These are phyloP conservation scores for Brenthis hecate DNA, from an alignment of 2,888 invertebrate species.

Conservation along the genomic window DNA sequence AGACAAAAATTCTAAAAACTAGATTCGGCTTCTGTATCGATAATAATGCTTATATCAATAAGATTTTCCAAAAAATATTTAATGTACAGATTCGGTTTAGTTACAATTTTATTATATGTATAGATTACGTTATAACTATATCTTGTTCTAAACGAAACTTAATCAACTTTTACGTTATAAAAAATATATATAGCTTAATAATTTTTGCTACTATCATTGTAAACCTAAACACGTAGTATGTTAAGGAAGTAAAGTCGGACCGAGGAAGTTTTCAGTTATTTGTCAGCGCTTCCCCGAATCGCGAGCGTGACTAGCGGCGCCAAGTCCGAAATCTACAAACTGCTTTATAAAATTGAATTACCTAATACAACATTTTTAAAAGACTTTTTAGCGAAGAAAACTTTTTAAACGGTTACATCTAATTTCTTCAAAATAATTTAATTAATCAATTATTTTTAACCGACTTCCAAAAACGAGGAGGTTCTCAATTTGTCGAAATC, in stretches of 20 bases:
- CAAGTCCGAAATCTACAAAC: conserved; percentile 10
- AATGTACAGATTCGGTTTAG: no score
- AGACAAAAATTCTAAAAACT: no score
- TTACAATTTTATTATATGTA: no score
- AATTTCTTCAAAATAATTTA: neutral
- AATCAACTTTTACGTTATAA: neutral
- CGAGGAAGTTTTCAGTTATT: conserved; percentile 28
- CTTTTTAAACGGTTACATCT: neutral
- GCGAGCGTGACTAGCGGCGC: conserved; percentile 22
- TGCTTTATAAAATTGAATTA: conserved; percentile 16
- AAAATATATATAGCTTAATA: neutral
- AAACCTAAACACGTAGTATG: conserved; percentile 23
- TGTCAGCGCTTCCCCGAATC: conserved; percentile 21
- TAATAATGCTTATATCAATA: no score
- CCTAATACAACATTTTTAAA: conserved; percentile 7
- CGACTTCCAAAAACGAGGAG: no score
- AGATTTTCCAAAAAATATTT: no score
- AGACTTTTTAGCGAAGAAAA: neutral
- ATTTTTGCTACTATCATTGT: conserved; percentile 14
- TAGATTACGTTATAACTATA: no score
- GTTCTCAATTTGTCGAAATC: no score
- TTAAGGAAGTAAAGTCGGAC: conserved; percentile 25
- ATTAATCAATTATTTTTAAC: neutral
- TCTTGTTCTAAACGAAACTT: neutral
- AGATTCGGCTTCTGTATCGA: no score